Evolutionary conservation across 2,113 vertebrate genomes (phyloP).

Genomic region (Cariama cristata): DNA sequence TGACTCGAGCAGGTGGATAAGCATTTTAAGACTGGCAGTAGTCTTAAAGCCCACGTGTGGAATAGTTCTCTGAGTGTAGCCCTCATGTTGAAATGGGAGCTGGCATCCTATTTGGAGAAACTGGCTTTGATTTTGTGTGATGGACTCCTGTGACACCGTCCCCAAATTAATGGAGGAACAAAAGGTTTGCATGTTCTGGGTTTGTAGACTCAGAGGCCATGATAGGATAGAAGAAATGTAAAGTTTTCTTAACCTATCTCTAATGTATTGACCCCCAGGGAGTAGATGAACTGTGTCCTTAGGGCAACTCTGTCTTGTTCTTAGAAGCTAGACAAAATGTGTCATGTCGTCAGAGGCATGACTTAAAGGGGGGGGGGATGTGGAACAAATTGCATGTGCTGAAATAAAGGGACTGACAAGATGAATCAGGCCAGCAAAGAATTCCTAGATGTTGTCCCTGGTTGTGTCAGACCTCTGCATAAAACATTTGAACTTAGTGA

Average conservation of each 20-base stretch:
- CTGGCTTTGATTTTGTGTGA: neutral
- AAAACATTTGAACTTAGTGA: neutral
- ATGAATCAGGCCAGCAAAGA: neutral
- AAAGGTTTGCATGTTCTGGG: neutral
- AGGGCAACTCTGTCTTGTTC: neutral
- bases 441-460: neutral
- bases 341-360: neutral
- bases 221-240: neutral
- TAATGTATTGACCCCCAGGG: neutral
- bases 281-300: neutral
- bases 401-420: neutral
- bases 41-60: neutral
- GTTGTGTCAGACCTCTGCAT: neutral
- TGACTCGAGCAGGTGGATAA: neutral
- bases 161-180: neutral
- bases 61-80: neutral
- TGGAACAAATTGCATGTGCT: neutral
- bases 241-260: neutral
- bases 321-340: neutral
- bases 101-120: neutral
- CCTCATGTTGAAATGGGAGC: neutral
- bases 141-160: neutral
- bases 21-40: neutral
- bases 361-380: neutral
- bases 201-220: neutral